Evolutionary conservation across 1,140 invertebrate species (phyloP), one percentile per base, ranked within the genome.

Genomic region (Maniola jurtina): DNA sequence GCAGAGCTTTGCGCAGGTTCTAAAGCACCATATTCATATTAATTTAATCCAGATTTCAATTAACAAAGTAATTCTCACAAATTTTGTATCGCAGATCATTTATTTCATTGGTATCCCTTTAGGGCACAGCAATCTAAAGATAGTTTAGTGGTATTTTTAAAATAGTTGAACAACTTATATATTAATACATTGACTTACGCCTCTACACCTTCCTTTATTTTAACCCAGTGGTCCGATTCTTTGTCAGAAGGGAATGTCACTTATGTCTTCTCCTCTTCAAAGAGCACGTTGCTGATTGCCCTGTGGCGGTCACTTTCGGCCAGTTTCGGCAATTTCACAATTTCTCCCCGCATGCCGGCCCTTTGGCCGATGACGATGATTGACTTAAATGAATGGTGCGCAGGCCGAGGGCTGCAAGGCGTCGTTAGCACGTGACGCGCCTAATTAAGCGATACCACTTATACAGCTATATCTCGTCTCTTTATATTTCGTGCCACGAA

Each of bases 331-430:
- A 68, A 70, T 73, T 73, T 76, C 68, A 34, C 57, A 40, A 64
- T 66, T 67, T 63, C 66, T 45, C 57, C 57, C 38, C 57, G 57
- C 57, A 45, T 64, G 57, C 65, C 66, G 48, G 61, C 61, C 65
- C 66, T 55, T 70, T 55, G 55, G 48, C 62, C 70, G 70, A 73
- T 68, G 61, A 74, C 69, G 67, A 63, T 47, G 70, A 73, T 64
- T 71, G 74, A 75, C 75, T 70, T 67, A 59, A 69, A 76, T 72
- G 25, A 59, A 55, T 55, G 52, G 52, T 34, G 16, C 33, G 25
- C 15, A 13, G 52, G 33, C 25, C 33, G 13, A 33, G 52, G 52
- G 52, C 33, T 55, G 52, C 10, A 9, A 35, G 33, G 16, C 15
- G 52, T 35, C 52, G 52, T 55, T 55, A 55, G 33, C 52, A 55